Base-by-base conservation (phyloP, 2,113 vertebrate genomes). In the Rhombomys opimus region DNA sequence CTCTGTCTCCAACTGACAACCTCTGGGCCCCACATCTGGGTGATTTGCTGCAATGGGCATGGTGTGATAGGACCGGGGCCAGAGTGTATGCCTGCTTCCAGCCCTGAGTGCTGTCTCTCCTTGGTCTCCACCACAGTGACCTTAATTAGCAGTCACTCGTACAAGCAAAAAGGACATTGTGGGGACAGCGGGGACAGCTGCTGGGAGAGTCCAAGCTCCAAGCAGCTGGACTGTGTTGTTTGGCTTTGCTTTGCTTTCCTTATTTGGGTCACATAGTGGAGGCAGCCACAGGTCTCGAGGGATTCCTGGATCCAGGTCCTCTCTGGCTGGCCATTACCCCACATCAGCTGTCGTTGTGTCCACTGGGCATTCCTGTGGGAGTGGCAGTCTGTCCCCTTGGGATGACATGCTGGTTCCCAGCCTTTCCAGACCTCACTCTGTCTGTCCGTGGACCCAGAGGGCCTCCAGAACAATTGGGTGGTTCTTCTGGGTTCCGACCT, bases 11-110 rank as follows among this genome's bases (percentile, higher is more conserved):
- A 38, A 15, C 30, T 38, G 1, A 20, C 20, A 25, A 9, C 61
- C 81, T 50, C 35, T 63, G 65, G 41, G 52, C 7, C 4, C 27
- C 35, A 77, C 82, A 35, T 52, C 86, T 35, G 23, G 11, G 25
- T 52, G 78, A 65, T 15, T 30, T 27, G 18, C 15, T 87, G 9
- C 50, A 7, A 0, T 27, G 11, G 87, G 80, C 7, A 0, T 1
- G 0, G 20, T 6, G 8, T 52, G 25, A 67, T 1, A 35, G 50
- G 61, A 15, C 32, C 2, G n/a, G 38, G n/a, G 65, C n/a, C 1
- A 2, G 25, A 77, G 27, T 75, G 27, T 17, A 50, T 50, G 38
- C 17, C 63, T 86, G 84, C 84, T 20, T 67, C 82, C 61, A 50
- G 41, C 27, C 25, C 61, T 20, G 10, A 61, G 84, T 35, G 9